phyloP scores from a whole-genome alignment of 2,113 vertebrate genomes.

The Chloropsis cyanopogon region DNA sequence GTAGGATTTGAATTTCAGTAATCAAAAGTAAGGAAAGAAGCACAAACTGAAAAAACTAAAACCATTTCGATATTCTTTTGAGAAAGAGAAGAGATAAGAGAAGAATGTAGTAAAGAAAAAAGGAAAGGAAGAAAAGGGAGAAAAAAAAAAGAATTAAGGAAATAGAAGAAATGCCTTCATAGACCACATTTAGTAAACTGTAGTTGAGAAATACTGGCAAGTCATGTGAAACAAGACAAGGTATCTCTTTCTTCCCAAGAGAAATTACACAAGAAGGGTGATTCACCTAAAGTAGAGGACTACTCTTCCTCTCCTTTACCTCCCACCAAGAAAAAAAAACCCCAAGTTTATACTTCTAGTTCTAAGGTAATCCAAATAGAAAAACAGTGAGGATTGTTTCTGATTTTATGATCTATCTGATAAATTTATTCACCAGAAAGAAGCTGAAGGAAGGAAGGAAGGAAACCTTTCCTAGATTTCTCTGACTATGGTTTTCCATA shows the following conservation, averaged over 20 bases:
- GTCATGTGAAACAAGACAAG: not conserved
- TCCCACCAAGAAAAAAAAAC: not conserved
- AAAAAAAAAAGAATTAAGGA: not conserved
- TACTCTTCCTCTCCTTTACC: not conserved
- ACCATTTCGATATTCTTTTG: not conserved
- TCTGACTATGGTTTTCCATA: conserved; percentile 1
- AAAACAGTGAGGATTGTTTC: not conserved
- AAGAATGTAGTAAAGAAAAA: not conserved
- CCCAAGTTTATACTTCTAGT: not conserved
- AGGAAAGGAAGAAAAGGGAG: not conserved
- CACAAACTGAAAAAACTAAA: not conserved
- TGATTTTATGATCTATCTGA: not conserved
- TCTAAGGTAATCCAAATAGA: not conserved
- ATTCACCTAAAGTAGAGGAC: not conserved
- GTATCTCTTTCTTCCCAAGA: not conserved
- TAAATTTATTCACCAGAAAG: not conserved
- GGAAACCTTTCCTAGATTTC: conserved; percentile 27
- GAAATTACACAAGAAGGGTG: not conserved
- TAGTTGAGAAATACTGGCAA: not conserved
- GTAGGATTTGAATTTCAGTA: not conserved
- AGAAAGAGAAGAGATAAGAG: not conserved
- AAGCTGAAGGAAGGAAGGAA: conserved; percentile 12
- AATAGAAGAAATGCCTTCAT: not conserved
- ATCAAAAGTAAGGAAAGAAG: not conserved
- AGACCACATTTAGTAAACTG: not conserved